These are phyloP conservation scores for Archocentrus centrarchus DNA, from an alignment of 2,113 vertebrate species.

Conservation along the genomic window DNA sequence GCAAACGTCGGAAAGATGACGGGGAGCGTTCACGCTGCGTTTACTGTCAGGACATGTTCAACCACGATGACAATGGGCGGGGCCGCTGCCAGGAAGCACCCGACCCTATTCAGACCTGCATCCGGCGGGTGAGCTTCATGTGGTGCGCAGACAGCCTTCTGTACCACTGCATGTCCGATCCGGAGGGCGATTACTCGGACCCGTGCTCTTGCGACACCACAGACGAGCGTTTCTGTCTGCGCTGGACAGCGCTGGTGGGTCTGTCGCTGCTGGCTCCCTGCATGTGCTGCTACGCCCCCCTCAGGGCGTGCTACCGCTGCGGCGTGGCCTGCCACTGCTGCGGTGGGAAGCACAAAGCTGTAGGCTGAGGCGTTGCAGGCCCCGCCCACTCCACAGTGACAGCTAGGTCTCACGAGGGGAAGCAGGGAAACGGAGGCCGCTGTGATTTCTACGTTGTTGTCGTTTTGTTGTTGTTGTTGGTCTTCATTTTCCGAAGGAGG, in stretches of 20 bases:
- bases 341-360: conserved; percentile 94
- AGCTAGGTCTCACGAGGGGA: not conserved
- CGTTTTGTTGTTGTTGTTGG: not conserved
- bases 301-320: conserved; percentile 92
- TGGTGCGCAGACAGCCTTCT: conserved; percentile 98
- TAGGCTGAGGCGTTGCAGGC: conserved; percentile 78
- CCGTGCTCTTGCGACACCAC: conserved; percentile 95
- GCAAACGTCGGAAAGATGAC: conserved; percentile 82
- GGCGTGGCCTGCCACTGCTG: conserved; percentile 94
- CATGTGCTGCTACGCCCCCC: conserved; percentile 98
- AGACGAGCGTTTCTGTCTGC: conserved; percentile 96
- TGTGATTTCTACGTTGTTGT: conserved; percentile 3
- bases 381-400: not conserved
- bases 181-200: conserved; percentile 97
- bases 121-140: conserved; percentile 95
- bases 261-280: conserved; percentile 95
- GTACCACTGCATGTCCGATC: conserved; percentile 98
- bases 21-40: conserved; percentile 88
- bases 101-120: conserved; percentile 90
- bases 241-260: conserved; percentile 93
- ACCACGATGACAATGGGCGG: conserved; percentile 88
- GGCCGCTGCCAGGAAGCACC: conserved; percentile 94
- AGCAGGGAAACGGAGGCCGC: not conserved
- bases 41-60: conserved; percentile 96
- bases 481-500: not conserved